Evolutionary conservation across 2,113 vertebrate genomes (phyloP), one percentile per base, ranked within the genome.

Genomic region (Catharus bicknelli): DNA sequence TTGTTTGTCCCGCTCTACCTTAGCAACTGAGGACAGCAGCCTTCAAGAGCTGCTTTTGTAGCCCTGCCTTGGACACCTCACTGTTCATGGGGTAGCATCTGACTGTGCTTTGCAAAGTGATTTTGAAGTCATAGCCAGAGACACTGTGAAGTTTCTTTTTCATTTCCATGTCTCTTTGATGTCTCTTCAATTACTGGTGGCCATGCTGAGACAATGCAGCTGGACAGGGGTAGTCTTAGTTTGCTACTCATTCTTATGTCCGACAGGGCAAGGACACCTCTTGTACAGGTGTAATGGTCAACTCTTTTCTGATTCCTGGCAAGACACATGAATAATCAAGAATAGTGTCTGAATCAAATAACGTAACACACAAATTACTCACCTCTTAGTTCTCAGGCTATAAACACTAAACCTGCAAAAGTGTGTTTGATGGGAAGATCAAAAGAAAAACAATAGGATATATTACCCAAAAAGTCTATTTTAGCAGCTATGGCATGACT

Each of bases 21-120:
- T 2, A 64, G 50, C 36, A 73, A 16, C 45, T 42, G 45, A 57
- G 45, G 27, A 32, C 18, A 67, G 16, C 25, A 72, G 21, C 21
- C 36, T 43, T 64, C 45, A 55, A n/a, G 32, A 51, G 19, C 32
- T 69, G 43, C 15, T 66, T 77, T 61, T 80, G 18, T 36, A 83
- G 48, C 69, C 16, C 16, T 82, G 19, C n/a, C n/a, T 57, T 2
- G 0, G 19, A 22, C 32, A 47, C 17, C 51, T 63, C 0, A 0
- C 25, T 68, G 6, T 38, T 81, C 22, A 11, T 13, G 16, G 55
- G 4, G 7, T 75, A 67, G 29, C 11, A 11, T 38, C 48, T 79
- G 25, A 19, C 30, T 61, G 26, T 40, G n/a, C 43, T 83, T 53
- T 57, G 11, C 36, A 68, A 48, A 38, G 27, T 36, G 19, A 17